Evolutionary conservation across 2,888 invertebrate species (phyloP).

Genomic region (Campoletis raptor): DNA sequence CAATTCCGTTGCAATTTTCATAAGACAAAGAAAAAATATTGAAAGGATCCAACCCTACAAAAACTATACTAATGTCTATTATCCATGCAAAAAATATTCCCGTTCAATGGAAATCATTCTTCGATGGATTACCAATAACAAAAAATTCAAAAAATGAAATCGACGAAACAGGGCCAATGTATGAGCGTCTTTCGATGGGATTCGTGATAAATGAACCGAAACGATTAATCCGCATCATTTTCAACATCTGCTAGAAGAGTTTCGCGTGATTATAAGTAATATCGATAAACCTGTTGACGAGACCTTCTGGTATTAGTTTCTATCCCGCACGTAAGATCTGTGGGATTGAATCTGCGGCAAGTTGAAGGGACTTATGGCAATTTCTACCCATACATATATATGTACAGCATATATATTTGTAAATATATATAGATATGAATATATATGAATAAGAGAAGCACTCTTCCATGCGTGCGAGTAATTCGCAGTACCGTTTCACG

Average conservation of each 20-base stretch:
- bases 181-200: conserved; percentile 7
- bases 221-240: conserved; percentile 16
- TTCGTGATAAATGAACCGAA: conserved; percentile 7
- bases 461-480: conserved; percentile 63
- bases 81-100: neutral
- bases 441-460: conserved; percentile 6
- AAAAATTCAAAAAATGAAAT: neutral
- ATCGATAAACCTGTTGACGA: conserved; percentile 47
- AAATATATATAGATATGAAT: neutral
- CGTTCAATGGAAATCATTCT: neutral
- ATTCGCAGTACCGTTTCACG: conserved; percentile 65
- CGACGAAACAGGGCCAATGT: neutral
- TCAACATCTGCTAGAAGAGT: neutral
- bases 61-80: neutral
- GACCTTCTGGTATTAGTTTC: conserved; percentile 36
- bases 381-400: neutral
- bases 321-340: conserved; percentile 36
- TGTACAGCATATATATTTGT: neutral
- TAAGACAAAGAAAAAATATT: neutral
- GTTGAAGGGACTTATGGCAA: conserved; percentile 38
- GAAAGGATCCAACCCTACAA: neutral
- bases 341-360: conserved; percentile 31
- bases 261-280: conserved; percentile 36
- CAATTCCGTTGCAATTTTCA: neutral
- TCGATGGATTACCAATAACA: neutral